phyloP scores from a whole-genome alignment of 2,797 vertebrate genomes.

The Ctenopoma multispine region DNA sequence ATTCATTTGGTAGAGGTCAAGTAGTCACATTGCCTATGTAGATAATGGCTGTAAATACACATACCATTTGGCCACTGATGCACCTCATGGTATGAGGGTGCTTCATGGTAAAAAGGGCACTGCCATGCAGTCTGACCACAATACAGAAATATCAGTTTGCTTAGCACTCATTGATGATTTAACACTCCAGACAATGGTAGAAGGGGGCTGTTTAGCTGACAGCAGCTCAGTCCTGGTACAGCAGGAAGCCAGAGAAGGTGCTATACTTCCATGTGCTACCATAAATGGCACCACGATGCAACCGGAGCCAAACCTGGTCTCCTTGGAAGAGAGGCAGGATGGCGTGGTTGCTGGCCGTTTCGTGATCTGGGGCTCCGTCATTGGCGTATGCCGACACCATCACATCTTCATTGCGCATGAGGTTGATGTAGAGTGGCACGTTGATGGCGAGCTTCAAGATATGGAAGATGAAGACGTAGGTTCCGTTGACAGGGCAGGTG shows the following conservation, averaged over 20 bases:
- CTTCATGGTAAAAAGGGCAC: conserved; percentile 16
- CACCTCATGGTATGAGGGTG: conserved; percentile 8
- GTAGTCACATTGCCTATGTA: conserved; percentile 1
- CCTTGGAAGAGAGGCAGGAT: conserved; percentile 94
- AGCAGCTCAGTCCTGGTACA: conserved; percentile 93
- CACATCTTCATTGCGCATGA: conserved; percentile 98
- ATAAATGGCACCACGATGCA: conserved; percentile 97
- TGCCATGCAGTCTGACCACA: conserved; percentile 49
- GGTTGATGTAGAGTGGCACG: conserved; percentile 95
- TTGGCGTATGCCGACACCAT: conserved; percentile 97
- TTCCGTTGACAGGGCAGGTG: conserved; percentile 92
- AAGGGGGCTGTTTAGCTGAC: not conserved
- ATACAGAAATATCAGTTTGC: conserved; percentile 22
- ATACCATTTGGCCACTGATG: conserved; percentile 5
- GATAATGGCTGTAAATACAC: not conserved
- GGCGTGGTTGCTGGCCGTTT: conserved; percentile 96
- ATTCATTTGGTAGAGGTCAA: conserved; percentile 25
- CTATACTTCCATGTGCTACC: conserved; percentile 99
- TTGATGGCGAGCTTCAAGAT: conserved; percentile 97
- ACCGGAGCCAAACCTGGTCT: conserved; percentile 95
- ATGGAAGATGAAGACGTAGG: conserved; percentile 97
- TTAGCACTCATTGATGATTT: conserved; percentile 67
- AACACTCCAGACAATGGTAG: conserved; percentile 50
- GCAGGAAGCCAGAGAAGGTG: conserved; percentile 97
- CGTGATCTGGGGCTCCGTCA: conserved; percentile 96